phyloP scores from a whole-genome alignment of 2,888 invertebrate genomes.

The Allophyes oxyacanthae region DNA sequence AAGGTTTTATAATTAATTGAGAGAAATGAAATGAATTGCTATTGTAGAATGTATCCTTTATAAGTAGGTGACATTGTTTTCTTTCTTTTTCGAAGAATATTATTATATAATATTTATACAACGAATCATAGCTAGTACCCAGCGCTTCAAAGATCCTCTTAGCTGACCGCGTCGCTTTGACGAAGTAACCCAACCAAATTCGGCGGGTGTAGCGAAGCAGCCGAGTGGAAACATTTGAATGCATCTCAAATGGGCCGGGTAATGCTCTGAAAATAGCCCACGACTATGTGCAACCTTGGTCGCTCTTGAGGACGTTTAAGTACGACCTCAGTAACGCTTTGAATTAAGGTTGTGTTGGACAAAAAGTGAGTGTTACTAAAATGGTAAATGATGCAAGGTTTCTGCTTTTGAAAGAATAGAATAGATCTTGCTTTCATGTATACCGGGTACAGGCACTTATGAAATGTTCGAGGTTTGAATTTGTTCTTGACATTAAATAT shows the following conservation, averaged over 20 bases:
- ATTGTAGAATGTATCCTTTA: too few relatives aligned
- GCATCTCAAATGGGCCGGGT: constrained; percentile 54
- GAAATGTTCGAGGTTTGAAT: too few relatives aligned
- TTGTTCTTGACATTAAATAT: too few relatives aligned
- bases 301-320: too few relatives aligned
- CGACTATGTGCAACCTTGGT: neutral
- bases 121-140: constrained; percentile 7
- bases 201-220: constrained; percentile 26
- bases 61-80: too few relatives aligned
- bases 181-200: constrained; percentile 29
- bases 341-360: constrained; percentile 1
- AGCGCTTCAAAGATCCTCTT: constrained; percentile 17
- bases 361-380: neutral
- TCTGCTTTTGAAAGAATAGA: too few relatives aligned
- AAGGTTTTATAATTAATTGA: too few relatives aligned
- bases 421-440: too few relatives aligned
- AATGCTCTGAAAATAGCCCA: constrained; percentile 46
- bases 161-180: constrained; percentile 36
- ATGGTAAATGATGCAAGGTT: too few relatives aligned
- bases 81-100: too few relatives aligned
- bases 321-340: constrained; percentile 14
- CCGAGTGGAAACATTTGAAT: constrained; percentile 39
- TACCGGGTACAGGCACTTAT: too few relatives aligned
- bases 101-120: constrained; percentile 6
- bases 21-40: too few relatives aligned